phyloP scores from a whole-genome alignment of 2,797 vertebrate species.

The Thaleichthys pacificus region DNA sequence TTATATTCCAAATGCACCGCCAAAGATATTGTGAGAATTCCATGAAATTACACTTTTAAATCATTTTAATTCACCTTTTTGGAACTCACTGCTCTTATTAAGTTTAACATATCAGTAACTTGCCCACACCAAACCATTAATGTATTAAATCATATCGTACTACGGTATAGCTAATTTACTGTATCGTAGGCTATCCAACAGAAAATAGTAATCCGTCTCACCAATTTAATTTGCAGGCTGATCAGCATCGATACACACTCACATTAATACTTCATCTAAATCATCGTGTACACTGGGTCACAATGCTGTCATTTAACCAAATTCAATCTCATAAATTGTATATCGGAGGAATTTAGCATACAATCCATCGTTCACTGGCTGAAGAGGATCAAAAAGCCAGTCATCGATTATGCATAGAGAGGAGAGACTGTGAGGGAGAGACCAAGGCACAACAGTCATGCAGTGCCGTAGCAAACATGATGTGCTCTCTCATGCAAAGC shows the following conservation, averaged over 20 bases:
- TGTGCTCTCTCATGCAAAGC: not conserved
- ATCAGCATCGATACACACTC: not conserved
- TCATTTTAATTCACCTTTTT: conserved; percentile 9
- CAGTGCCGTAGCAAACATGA: not conserved
- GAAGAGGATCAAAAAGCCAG: conserved; percentile 13
- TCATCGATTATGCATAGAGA: conserved; percentile 28
- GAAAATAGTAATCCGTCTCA: not conserved
- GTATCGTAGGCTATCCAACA: no score
- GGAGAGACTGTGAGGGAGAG: conserved; percentile 9
- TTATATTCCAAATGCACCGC: conserved; percentile 48
- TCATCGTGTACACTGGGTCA: not conserved
- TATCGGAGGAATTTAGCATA: conserved; percentile 25
- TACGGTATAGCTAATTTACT: not conserved
- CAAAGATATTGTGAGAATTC: conserved; percentile 32
- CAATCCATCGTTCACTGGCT: conserved; percentile 21
- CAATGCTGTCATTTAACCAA: conserved; percentile 12
- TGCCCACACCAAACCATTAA: not conserved
- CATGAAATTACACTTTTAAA: conserved; percentile 19
- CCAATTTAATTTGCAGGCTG: conserved; percentile 9
- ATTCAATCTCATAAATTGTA: conserved; percentile 17
- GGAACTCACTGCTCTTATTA: not conserved
- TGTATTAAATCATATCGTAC: not conserved
- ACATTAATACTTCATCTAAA: not conserved
- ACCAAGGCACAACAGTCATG: not conserved
- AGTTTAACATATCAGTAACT: not conserved